Conservation (phyloP, 1,140 invertebrate species). For the Caenorhabditis briggsae region DNA sequence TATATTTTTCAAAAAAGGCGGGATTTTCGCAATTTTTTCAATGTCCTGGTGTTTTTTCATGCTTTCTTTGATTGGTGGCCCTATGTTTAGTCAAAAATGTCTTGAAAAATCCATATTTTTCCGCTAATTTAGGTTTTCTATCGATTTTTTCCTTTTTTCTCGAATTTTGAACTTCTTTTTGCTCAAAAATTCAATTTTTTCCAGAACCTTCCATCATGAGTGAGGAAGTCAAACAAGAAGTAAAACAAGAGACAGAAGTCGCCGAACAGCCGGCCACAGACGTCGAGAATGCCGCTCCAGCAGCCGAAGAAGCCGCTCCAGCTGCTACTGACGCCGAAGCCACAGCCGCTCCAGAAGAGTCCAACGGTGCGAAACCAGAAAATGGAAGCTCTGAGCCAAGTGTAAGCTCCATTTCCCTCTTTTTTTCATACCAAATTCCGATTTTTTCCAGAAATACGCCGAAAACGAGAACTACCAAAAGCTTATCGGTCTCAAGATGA, state of each 20-base stretch:
- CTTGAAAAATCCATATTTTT: too few species aligned
- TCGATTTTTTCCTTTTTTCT: not conserved
- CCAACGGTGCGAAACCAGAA: conserved; percentile 16
- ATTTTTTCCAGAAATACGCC: conserved; percentile 47
- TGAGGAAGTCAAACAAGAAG: conserved; percentile 57
- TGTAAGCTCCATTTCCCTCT: not conserved
- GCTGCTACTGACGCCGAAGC: not conserved
- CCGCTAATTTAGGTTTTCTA: too few species aligned
- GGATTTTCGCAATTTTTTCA: not conserved
- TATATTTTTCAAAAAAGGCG: too few species aligned
- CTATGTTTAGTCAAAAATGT: too few species aligned
- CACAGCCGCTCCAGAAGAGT: not conserved
- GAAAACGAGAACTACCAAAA: conserved; percentile 52
- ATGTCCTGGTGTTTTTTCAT: not conserved
- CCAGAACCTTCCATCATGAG: not conserved
- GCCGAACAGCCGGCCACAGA: not conserved
- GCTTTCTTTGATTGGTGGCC: not conserved
- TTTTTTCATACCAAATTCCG: too few species aligned
- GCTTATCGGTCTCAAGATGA: conserved; percentile 65
- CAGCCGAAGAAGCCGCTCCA: not conserved
- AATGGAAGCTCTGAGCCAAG: conserved; percentile 17
- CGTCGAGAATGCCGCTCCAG: not conserved
- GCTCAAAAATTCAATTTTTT: not conserved
- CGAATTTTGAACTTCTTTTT: not conserved
- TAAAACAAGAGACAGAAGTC: conserved; percentile 47